phyloP scores from a whole-genome alignment of 2,888 invertebrate genomes.

The Acanthoscelides obtectus region DNA sequence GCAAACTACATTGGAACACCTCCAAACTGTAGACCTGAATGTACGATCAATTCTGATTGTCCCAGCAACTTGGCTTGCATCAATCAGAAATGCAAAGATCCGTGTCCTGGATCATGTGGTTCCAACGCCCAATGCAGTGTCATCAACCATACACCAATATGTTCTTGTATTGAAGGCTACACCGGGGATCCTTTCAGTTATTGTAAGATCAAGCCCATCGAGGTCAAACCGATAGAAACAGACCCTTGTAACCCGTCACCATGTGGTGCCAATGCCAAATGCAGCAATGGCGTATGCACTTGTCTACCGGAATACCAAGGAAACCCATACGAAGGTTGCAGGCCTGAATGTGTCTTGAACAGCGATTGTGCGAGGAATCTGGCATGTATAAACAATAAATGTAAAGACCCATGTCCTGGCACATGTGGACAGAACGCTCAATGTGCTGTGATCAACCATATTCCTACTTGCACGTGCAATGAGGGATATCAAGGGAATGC shows the following conservation, averaged over 20 bases:
- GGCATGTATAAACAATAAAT: conserved; percentile 59
- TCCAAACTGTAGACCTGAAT: conserved; percentile 69
- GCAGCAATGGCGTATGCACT: conserved; percentile 47
- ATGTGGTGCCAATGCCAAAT: conserved; percentile 66
- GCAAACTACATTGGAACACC: conserved; percentile 63
- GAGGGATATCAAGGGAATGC: conserved; percentile 65
- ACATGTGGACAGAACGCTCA: conserved; percentile 60
- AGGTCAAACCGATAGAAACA: conserved; percentile 28
- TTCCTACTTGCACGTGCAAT: conserved; percentile 58
- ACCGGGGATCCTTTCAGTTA: conserved; percentile 67
- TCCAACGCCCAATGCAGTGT: conserved; percentile 65
- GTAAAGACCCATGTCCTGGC: conserved; percentile 57
- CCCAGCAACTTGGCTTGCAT: conserved; percentile 64
- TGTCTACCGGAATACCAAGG: conserved; percentile 50
- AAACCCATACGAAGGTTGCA: conserved; percentile 51
- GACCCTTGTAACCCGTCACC: conserved; percentile 65
- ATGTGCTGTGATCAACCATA: conserved; percentile 56
- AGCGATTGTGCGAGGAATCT: conserved; percentile 55
- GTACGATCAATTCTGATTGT: conserved; percentile 67
- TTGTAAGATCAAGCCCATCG: conserved; percentile 47
- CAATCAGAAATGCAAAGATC: conserved; percentile 68
- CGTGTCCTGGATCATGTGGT: conserved; percentile 72
- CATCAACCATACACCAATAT: conserved; percentile 70
- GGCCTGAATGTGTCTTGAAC: conserved; percentile 60
- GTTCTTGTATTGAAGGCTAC: conserved; percentile 60